Conservation (phyloP, 2,888 invertebrate genomes). For the Leptodirus hochenwartii region DNA sequence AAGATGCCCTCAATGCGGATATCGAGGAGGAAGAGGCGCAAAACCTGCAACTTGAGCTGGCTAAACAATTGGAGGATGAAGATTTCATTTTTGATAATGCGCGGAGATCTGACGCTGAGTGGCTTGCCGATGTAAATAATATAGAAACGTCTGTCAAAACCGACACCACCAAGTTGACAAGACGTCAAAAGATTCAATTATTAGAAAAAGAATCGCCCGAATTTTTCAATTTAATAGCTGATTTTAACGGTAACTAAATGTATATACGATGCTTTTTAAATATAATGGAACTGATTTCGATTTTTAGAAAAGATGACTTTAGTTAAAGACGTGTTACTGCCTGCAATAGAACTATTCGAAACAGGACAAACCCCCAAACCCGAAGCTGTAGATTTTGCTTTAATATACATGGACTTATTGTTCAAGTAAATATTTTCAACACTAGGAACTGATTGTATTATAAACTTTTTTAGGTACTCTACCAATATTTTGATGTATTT, state of each 20-base stretch:
- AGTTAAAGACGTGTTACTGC: neutral
- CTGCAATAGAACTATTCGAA: neutral
- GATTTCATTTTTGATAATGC: constrained; percentile 46
- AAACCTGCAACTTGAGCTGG: constrained; percentile 57
- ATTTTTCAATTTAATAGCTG: constrained; percentile 55
- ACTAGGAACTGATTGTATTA: constrained; percentile 4
- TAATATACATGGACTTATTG: neutral
- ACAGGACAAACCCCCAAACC: neutral
- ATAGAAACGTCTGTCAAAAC: too few species aligned
- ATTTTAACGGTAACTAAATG: constrained; percentile 57
- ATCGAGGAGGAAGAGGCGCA: constrained; percentile 72
- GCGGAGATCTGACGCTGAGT: constrained; percentile 17
- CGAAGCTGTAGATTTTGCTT: neutral
- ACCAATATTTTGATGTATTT: constrained; percentile 76
- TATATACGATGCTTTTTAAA: too few species aligned
- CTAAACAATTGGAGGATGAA: constrained; percentile 59
- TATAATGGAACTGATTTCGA: constrained; percentile 35
- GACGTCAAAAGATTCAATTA: constrained; percentile 56
- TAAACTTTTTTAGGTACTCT: constrained; percentile 51
- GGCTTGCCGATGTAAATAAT: constrained; percentile 31
- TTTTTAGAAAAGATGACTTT: constrained; percentile 1
- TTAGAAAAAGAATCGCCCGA: constrained; percentile 79
- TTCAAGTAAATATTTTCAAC: constrained; percentile 5
- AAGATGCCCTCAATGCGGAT: constrained; percentile 54
- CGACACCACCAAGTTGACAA: constrained; percentile 57